Conservation (phyloP, 2,888 invertebrate species). For the Muschampia plurimacula region DNA sequence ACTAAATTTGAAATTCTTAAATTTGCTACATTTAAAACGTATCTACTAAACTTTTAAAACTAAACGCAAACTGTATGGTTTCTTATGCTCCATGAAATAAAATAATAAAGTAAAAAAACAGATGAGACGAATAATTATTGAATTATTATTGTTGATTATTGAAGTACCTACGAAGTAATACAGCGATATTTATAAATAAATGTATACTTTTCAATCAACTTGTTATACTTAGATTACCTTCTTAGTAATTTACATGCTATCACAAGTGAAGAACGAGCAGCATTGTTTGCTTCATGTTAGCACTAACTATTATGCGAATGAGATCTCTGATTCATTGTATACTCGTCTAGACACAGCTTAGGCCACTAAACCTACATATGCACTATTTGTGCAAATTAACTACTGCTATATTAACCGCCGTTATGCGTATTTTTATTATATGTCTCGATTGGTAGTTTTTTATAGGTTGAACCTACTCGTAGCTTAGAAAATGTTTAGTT, state of each 20-base stretch:
- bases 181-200: neutral
- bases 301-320: conserved; percentile 18
- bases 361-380: conserved; percentile 21
- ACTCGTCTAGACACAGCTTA: conserved; percentile 10
- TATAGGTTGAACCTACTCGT: too few relatives aligned
- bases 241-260: conserved; percentile 4
- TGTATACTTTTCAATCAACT: neutral
- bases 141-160: too few relatives aligned
- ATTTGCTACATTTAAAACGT: too few relatives aligned
- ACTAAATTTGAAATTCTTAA: too few relatives aligned
- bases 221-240: neutral
- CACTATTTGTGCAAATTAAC: conserved; percentile 4
- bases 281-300: conserved; percentile 4
- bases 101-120: neutral
- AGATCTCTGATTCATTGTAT: conserved; percentile 22
- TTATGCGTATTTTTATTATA: conserved; percentile 2
- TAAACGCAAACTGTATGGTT: too few relatives aligned
- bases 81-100: too few relatives aligned
- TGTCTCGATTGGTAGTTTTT: neutral
- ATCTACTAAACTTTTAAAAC: too few relatives aligned
- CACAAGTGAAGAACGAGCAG: conserved; percentile 6
- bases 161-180: neutral
- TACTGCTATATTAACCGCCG: neutral
- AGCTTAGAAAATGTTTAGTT: too few relatives aligned
- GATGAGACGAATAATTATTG: too few relatives aligned